phyloP scores from a whole-genome alignment of 2,797 vertebrate species.

The Crocidura indochinensis region DNA sequence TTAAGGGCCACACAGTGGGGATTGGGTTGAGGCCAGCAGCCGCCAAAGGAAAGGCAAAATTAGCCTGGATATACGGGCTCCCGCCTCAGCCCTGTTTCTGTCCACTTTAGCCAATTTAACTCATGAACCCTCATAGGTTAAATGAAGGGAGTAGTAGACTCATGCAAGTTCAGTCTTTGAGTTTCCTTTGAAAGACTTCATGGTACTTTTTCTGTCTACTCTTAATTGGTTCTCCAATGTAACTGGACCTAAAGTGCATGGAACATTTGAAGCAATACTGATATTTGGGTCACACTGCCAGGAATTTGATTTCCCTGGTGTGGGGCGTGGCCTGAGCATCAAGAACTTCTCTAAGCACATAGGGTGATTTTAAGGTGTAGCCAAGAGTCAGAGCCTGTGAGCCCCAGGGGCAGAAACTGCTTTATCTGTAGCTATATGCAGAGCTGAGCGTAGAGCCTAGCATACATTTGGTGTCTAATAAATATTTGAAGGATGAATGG shows the following conservation, averaged over 20 bases:
- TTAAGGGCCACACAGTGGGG: conserved; percentile 35
- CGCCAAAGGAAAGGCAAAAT: background rate
- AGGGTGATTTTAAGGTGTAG: conserved; percentile 25
- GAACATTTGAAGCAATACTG: background rate
- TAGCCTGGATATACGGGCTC: too few relatives aligned
- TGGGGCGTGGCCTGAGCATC: background rate
- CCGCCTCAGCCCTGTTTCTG: too few relatives aligned
- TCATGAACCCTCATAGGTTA: background rate
- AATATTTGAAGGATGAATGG: background rate
- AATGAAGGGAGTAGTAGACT: fast-evolving
- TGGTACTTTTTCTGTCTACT: fast-evolving
- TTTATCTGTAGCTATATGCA: background rate
- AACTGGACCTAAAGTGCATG: background rate
- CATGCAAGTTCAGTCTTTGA: background rate
- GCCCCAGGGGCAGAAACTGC: conserved; percentile 13
- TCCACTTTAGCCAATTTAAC: background rate
- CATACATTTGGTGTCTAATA: background rate
- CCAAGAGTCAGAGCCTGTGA: conserved; percentile 42
- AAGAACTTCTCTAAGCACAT: conserved; percentile 33
- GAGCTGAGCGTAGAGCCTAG: background rate
- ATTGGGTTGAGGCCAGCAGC: background rate
- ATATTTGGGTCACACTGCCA: background rate
- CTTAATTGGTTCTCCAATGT: background rate
- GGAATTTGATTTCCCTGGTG: background rate
- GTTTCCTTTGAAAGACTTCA: background rate